phyloP scores from a whole-genome alignment of 2,797 vertebrate genomes.

The Danio jaintianensis region DNA sequence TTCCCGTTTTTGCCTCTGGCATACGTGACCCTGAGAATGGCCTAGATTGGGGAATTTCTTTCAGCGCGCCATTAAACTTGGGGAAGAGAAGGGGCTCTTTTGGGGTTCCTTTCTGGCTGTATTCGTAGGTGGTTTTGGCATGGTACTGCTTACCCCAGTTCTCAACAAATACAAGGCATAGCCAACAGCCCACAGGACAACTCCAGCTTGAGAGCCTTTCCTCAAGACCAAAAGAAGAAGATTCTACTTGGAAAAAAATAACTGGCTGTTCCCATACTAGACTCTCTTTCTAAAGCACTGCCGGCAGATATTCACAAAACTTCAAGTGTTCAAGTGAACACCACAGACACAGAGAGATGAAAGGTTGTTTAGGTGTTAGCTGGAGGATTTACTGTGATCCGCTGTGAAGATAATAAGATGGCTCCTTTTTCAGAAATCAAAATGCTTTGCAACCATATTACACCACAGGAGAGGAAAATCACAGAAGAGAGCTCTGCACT shows the following conservation, averaged over 20 bases:
- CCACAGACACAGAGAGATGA: slow-evolving; percentile 10
- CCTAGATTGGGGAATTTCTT: slow-evolving; percentile 11
- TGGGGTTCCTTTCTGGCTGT: slow-evolving; percentile 40
- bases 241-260: slow-evolving; percentile 26
- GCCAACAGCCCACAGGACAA: slow-evolving; percentile 42
- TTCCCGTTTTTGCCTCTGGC: slow-evolving; percentile 22
- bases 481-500: too few relatives aligned
- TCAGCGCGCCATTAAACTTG: slow-evolving; percentile 3
- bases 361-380: not conserved
- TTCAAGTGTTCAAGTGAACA: not conserved
- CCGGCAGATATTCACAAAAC: not conserved
- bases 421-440: not conserved
- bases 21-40: not conserved
- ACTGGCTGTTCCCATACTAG: slow-evolving; percentile 37
- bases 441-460: not conserved
- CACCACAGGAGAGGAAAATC: not conserved
- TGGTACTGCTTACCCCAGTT: slow-evolving; percentile 12
- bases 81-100: slow-evolving; percentile 15
- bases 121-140: slow-evolving; percentile 52
- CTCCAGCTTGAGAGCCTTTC: slow-evolving; percentile 14
- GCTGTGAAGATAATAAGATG: not conserved
- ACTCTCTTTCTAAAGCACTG: slow-evolving; percentile 13
- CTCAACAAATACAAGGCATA: slow-evolving; percentile 59
- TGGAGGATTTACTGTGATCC: slow-evolving; percentile 1
- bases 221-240: slow-evolving; percentile 20